Evolutionary conservation across 2,113 vertebrate genomes (phyloP), one percentile per base, ranked within the genome.

Genomic region (Esox niger): DNA sequence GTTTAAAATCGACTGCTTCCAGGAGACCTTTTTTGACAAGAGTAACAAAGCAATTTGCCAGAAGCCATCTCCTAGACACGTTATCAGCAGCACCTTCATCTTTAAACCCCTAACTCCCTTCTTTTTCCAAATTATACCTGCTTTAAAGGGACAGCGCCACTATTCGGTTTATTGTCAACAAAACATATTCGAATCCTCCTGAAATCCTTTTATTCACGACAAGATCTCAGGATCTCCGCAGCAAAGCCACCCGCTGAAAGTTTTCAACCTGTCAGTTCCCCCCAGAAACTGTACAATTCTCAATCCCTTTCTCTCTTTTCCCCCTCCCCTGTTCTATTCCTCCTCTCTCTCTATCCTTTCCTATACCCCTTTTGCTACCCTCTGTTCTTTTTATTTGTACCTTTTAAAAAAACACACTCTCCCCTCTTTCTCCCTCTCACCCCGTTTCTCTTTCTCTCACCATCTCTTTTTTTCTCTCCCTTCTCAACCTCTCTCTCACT

Each of bases 41-140:
- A 96, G 95, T 96, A 96, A 97, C 94, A 98, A 97, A 97, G 95
- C 95, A 95, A 94, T 96, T 96, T 94, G 95, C 95, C 95, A 94
- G 93, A 88, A 98, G 95, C 94, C 92, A 94, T 94, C 92, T 94
- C 90, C 88, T 90, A 90, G 94, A 94, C 93, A 92, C 90, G 88
- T 94, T 95, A 95, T 96, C 95, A 95, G 94, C 93, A 92, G 90
- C 87, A 89, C 91, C 89, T 91, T 91, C 91, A 90, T 93, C 91
- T 91, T 92, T 92, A 94, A 90, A 90, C 83, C 86, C 73, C 74
- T 62, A 74, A 73, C 49, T 89, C 77, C 78, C 86, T 33, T 73
- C 66, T 86, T 80, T n/a, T 84, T 79, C 64, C 60, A 75, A 85
- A 87, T 88, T 82, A 87, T 90, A 90, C 88, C 92, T 92, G 86